Evolutionary conservation across 2,797 vertebrate genomes (phyloP).

Genomic region (Betta splendens): DNA sequence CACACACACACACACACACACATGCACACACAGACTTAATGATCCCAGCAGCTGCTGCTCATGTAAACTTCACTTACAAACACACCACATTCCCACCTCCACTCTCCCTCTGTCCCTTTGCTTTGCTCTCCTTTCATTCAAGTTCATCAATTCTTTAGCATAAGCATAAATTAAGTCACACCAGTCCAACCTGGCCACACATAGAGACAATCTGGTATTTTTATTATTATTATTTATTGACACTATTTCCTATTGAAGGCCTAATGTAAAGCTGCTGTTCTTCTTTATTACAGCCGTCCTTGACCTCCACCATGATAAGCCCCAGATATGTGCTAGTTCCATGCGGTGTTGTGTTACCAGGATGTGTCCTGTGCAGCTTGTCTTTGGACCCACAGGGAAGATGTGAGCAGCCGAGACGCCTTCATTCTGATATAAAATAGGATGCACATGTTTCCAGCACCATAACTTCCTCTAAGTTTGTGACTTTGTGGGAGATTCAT

Average conservation of each 20-base stretch:
- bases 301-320: conserved; percentile 26
- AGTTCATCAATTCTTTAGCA: neutral
- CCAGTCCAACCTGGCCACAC: conserved; percentile 7
- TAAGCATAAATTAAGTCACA: neutral
- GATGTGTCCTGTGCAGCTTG: conserved; percentile 29
- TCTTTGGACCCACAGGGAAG: conserved; percentile 21
- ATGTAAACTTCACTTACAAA: conserved; percentile 62
- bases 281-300: conserved; percentile 22
- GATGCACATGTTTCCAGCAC: conserved; percentile 62
- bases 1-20: conserved; percentile 20
- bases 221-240: conserved; percentile 46
- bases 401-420: conserved; percentile 21
- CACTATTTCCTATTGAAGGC: conserved; percentile 11
- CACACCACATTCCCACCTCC: conserved; percentile 26
- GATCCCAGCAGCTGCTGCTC: conserved; percentile 79
- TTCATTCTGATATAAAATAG: conserved; percentile 52
- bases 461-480: conserved; percentile 31
- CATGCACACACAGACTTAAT: conserved; percentile 64
- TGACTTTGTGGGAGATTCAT: conserved; percentile 51
- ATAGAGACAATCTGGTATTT: conserved; percentile 33
- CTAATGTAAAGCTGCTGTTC: conserved; percentile 34
- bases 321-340: conserved; percentile 32
- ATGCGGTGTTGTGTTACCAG: conserved; percentile 38
- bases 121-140: conserved; percentile 10
- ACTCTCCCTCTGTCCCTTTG: conserved; percentile 18